Base-by-base conservation (phyloP, 1,140 invertebrate genomes). In the Reticulitermes speratus region DNA sequence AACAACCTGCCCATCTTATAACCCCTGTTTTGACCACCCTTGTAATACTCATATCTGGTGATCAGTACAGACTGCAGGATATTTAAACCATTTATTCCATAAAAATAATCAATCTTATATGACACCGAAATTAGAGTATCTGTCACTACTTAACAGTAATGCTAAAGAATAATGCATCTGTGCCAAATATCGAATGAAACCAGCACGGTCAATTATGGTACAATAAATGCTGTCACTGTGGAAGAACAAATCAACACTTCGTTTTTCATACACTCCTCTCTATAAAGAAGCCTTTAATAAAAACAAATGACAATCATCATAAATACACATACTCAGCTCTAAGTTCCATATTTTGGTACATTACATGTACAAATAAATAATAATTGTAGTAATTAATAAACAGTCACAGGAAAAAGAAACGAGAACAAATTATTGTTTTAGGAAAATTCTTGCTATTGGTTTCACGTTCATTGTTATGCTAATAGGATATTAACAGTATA, bases 311-410 rank as follows among this genome's bases (percentile, higher is more conserved):
- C 83, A 84, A 84, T 84, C 83, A 84, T 84, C 83, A 45, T 84
- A 84, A 84, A 84, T 84, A 84, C 83, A 84, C 83, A 32, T 84
- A 84, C 48, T 84, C 83, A 44, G 83, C 44, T 44, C 48, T 84
- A 44, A 25, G 44, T 84, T 45, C 83, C 48, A 84, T 44, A 45
- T 84, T 84, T 84, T 25, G 83, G 83, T 84, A 84, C 83, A 84
- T 84, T 84, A 84, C 83, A 84, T 84, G 83, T 84, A 84, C 83
- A 84, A 84, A 84, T 84, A 84, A 84, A 84, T 84, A 84, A 84
- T 84, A 84, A 45, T 84, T 45, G 44, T 84, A 44, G 48, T 84
- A 52, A 84, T 44, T 44, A 84, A 84, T 84, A 84, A 84, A 84
- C 82, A 84, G 83, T 84, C 83, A 84, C 83, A 52, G 48, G 44